Base-by-base conservation (phyloP, 2,113 vertebrate species). In the Halcyon senegalensis region DNA sequence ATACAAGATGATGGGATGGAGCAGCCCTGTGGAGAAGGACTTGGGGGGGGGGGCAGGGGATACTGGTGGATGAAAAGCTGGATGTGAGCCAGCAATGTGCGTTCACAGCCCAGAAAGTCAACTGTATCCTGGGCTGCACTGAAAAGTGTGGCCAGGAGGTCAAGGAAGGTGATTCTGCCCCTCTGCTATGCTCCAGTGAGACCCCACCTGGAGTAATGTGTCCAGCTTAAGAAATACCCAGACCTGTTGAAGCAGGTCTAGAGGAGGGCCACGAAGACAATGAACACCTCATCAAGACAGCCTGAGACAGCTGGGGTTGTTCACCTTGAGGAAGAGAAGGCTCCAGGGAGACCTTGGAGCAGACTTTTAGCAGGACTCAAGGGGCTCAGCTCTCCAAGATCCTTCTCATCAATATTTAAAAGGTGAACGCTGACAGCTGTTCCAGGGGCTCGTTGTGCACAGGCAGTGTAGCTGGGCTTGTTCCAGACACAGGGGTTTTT, bases 41-140 rank as follows among this genome's bases (percentile, higher is more conserved):
- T 3, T 25, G 19, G 13, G 50, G 11, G 51, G 51, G 24, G 51
- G 51, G 13, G 41, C 41, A 15, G 41, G 8, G n/a, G 7, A 5
- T 73, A 12, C 9, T 58, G 70, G 28, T 35, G 25, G 35, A 28
- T 46, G 24, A n/a, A 62, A 88, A 33, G 20, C n/a, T 53, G 18
- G 16, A 7, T 5, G 7, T 15, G 35, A 85, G 8, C 11, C 2
- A 2, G 39, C 35, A 53, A 1, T 14, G 10, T 63, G 30, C 2
- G 0, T n/a, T 4, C 1, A 1, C 30, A 85, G 33, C 63, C 21
- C 43, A 60, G 43, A 44, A 78, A 17, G 39, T 21, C 62, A 76
- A 4, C 7, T 1, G 0, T 4, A 1, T 39, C 30, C 21, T 19
- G 28, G 76, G 41, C 60, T 83, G 11, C 46, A 81, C 62, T 51